Conservation (phyloP, 2,113 vertebrate genomes). For the Pedetes capensis region DNA sequence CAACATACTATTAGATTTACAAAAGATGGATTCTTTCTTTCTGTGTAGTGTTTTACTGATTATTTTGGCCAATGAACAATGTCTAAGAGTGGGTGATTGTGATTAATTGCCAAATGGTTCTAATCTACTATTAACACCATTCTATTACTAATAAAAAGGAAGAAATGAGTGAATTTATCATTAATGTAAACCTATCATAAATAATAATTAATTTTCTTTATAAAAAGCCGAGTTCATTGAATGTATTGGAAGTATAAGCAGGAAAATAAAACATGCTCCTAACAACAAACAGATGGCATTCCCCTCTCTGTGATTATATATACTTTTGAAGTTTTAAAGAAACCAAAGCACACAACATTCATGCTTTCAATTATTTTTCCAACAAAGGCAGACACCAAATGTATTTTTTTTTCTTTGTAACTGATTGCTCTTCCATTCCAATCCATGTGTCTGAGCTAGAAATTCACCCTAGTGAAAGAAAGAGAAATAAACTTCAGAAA, state of each 20-base stretch:
- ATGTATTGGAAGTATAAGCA: slow-evolving; percentile 79
- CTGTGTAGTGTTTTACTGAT: slow-evolving; percentile 46
- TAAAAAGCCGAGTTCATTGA: slow-evolving; percentile 70
- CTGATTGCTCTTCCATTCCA: slow-evolving; percentile 82
- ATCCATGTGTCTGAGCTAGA: slow-evolving; percentile 69
- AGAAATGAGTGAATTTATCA: slow-evolving; percentile 61
- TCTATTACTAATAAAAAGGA: slow-evolving; percentile 61
- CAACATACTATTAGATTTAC: slow-evolving; percentile 39
- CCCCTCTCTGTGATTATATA: slow-evolving; percentile 78
- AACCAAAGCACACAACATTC: slow-evolving; percentile 80
- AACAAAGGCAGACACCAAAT: slow-evolving; percentile 81
- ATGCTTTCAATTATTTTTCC: slow-evolving; percentile 86
- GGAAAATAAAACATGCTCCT: slow-evolving; percentile 82
- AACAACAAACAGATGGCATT: slow-evolving; percentile 86
- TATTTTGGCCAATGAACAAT: slow-evolving; percentile 55
- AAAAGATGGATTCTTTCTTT: slow-evolving; percentile 57
- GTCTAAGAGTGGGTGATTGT: slow-evolving; percentile 19
- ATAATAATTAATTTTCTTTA: slow-evolving; percentile 81
- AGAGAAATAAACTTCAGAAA: slow-evolving; percentile 78
- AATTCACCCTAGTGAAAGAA: slow-evolving; percentile 75
- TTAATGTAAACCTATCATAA: slow-evolving; percentile 64
- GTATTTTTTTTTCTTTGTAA: slow-evolving; percentile 80
- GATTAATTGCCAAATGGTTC: slow-evolving; percentile 68
- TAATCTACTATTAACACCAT: slow-evolving; percentile 65
- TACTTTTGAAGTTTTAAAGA: slow-evolving; percentile 84